A percentile compares a stretch with the other conserved stretches of the same genome.
These are phyloP conservation scores for Cardiocondyla obscurior DNA, from an alignment of 1,140 invertebrate species.

Conservation along the genomic window DNA sequence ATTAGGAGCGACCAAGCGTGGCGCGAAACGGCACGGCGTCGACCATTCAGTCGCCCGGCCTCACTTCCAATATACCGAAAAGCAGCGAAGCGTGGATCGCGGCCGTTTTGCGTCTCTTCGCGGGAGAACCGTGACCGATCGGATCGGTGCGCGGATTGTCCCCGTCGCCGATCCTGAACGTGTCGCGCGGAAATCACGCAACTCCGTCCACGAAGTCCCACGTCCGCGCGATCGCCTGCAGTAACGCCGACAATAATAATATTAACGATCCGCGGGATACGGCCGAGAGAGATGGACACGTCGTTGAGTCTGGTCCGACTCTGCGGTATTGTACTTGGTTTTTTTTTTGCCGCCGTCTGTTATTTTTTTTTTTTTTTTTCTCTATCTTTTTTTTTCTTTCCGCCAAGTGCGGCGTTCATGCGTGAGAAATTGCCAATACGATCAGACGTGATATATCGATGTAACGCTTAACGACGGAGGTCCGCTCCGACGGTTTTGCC, in stretches of 20 bases:
- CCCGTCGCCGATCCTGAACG: constrained; percentile 48
- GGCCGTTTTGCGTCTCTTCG: constrained; percentile 66
- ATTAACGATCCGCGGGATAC: not conserved
- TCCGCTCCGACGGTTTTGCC: not conserved
- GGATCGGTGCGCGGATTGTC: constrained; percentile 64
- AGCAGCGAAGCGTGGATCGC: constrained; percentile 77
- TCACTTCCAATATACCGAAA: constrained; percentile 80
- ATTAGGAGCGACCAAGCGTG: constrained; percentile 82
- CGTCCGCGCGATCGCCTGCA: constrained; percentile 53
- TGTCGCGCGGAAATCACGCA: constrained; percentile 31
- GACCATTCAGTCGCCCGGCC: constrained; percentile 64
- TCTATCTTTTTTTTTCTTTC: constrained; percentile 12
- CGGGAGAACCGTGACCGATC: constrained; percentile 42
- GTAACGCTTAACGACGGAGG: constrained; percentile 42
- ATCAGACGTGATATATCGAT: constrained; percentile 60
- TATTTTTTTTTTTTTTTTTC: not conserved
- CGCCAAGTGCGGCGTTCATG: constrained; percentile 59
- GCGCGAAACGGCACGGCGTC: constrained; percentile 62
- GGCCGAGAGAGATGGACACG: constrained; percentile 17
- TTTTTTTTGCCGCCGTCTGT: not conserved
- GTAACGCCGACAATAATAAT: constrained; percentile 40
- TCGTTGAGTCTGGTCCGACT: not conserved
- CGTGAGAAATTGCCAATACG: constrained; percentile 69
- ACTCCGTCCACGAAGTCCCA: constrained; percentile 43
- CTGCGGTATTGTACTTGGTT: not conserved